Evolutionary conservation across 2,888 invertebrate genomes (phyloP).

Genomic region (Pteria penguin): DNA sequence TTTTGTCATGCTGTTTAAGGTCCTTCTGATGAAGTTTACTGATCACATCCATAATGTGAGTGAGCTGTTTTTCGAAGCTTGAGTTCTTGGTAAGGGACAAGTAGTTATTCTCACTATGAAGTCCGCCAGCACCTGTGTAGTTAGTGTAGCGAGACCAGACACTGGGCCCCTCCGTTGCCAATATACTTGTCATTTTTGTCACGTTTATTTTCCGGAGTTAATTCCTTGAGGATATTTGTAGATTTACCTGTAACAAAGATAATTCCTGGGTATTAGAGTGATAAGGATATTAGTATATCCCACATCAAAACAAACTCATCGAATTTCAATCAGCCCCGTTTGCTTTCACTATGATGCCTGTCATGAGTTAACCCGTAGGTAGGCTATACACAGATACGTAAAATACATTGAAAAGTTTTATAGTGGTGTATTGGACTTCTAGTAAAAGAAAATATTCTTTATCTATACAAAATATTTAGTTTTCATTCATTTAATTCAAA

Average conservation of each 20-base stretch:
- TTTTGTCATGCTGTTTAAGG: neutral
- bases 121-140: constrained; percentile 1
- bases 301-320: too few species aligned
- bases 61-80: constrained; percentile 3
- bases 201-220: neutral
- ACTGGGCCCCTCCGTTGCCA: neutral
- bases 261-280: neutral
- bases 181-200: neutral
- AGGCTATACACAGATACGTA: too few species aligned
- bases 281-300: neutral
- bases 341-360: too few species aligned
- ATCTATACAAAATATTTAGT: too few species aligned
- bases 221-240: neutral
- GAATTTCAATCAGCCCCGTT: too few species aligned
- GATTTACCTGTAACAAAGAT: neutral
- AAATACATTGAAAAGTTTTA: too few species aligned
- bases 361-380: too few species aligned
- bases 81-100: neutral
- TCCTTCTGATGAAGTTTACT: constrained; percentile 3
- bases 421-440: too few species aligned
- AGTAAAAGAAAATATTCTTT: too few species aligned
- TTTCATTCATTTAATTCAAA: too few species aligned
- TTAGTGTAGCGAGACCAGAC: constrained; percentile 12
- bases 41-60: neutral
- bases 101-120: constrained; percentile 17